These are phyloP conservation scores for Trissolcus brochymenae DNA, from an alignment of 2,888 invertebrate genomes.

Conservation along the genomic window DNA sequence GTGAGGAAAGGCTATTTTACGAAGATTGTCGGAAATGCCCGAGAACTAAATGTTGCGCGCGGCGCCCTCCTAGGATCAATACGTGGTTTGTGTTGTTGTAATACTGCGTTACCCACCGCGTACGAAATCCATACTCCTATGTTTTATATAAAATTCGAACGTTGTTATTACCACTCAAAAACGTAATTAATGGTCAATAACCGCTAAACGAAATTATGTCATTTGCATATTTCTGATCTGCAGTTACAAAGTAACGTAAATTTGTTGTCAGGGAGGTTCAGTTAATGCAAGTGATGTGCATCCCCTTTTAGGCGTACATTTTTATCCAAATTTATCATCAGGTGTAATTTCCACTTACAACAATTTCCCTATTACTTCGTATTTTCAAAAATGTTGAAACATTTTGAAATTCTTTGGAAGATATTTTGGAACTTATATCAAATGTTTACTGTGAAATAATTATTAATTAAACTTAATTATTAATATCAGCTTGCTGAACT, in stretches of 20 bases:
- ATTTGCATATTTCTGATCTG: conserved; percentile 30
- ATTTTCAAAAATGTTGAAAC: background rate
- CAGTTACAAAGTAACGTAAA: conserved; percentile 27
- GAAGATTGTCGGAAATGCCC: conserved; percentile 74
- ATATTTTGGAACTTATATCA: no score
- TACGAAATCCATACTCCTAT: conserved; percentile 61
- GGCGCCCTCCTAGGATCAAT: conserved; percentile 74
- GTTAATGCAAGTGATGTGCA: conserved; percentile 26
- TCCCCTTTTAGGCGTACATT: conserved; percentile 25
- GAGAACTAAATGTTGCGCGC: conserved; percentile 70
- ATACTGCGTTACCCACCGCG: conserved; percentile 67
- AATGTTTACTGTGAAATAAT: no score
- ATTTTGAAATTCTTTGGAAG: background rate
- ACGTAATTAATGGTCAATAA: conserved; percentile 33
- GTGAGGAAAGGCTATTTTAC: conserved; percentile 70
- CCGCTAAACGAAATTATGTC: conserved; percentile 1
- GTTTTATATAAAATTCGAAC: conserved; percentile 56
- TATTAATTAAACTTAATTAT: no score
- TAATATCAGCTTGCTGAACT: no score
- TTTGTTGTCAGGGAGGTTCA: conserved; percentile 6
- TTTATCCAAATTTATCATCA: conserved; percentile 36
- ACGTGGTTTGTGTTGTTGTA: conserved; percentile 68
- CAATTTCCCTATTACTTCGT: background rate
- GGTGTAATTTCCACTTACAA: conserved; percentile 4
- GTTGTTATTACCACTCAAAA: conserved; percentile 30